Evolutionary conservation across 1,140 invertebrate genomes (phyloP).

Genomic region (Lepeophtheirus salmonis): DNA sequence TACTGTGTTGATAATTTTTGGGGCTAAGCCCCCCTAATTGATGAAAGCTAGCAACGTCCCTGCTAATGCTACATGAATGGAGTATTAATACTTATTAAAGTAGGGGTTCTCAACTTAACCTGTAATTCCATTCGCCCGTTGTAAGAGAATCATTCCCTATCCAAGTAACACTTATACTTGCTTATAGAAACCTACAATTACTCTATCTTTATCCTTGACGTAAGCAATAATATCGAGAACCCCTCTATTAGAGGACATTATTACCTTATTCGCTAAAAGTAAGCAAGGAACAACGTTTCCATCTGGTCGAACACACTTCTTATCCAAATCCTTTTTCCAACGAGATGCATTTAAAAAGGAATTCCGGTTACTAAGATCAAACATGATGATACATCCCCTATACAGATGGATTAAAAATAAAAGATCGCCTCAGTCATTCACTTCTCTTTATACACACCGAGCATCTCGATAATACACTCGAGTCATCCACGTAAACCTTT

Average conservation of each 20-base stretch:
- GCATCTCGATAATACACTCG: constrained; percentile 42
- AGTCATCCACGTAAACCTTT: constrained; percentile 42
- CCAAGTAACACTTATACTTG: constrained; percentile 10
- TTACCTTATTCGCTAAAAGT: constrained; percentile 40
- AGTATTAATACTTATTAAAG: neutral
- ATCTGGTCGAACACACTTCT: constrained; percentile 36
- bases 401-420: no score
- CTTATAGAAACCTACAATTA: neutral
- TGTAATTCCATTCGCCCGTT: constrained; percentile 5
- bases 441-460: no score
- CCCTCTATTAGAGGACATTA: constrained; percentile 11
- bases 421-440: no score
- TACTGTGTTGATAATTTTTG: no score
- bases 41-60: no score
- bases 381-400: constrained; percentile 42
- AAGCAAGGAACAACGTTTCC: constrained; percentile 37
- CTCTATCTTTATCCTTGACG: neutral
- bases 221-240: neutral
- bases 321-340: constrained; percentile 42
- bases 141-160: neutral
- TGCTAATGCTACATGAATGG: neutral
- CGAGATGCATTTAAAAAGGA: constrained; percentile 37
- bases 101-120: neutral
- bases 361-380: constrained; percentile 37
- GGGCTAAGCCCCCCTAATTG: no score